Base-by-base conservation (phyloP, 1,140 invertebrate genomes). In the Ganaspis sp. region DNA sequence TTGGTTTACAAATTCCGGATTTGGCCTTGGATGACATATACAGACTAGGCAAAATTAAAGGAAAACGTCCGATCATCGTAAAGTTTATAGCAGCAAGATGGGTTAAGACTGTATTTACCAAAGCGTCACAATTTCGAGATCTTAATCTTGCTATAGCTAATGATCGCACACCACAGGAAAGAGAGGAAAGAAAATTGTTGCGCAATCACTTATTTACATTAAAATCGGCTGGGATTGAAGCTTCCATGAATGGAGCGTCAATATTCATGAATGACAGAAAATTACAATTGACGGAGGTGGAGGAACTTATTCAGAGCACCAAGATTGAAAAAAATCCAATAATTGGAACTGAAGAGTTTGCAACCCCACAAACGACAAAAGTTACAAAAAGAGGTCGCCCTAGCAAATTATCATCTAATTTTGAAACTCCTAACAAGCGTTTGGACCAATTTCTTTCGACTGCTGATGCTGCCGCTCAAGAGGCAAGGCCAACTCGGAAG, bases 31-130 rank as follows among this genome's bases (percentile, higher is more conserved):
- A 6, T 9, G 70, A 71, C 4, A 15, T 34, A 15, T 42, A 42
- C 29, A 71, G 38, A 45, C 37, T 71, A 21, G 70, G 70, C 9
- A 71, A 45, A 42, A 9, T 8, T 19, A 19, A 37, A 15, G 70
- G 38, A 8, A 42, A 71, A 1, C 34, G 70, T 1, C 38, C 70
- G 15, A 15, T 71, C 3, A n/a, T 42, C 0, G 70, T 71, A 1
- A 71, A 45, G 17, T 71, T 71, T 2, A 42, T 71, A n/a, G 3
- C 70, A 1, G 4, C 37, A 17, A 38, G 70, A 71, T 71, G 70
- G 70, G 70, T 71, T 8, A 40, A 42, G 19, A 17, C 1, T 12
- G 38, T 40, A 4, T 71, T 71, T 3, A 26, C 15, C 8, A 45
- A 71, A 11, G 1, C 23, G 2, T 21, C 12, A 17, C 6, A 42